Evolutionary conservation across 2,113 vertebrate species (phyloP).

Genomic region (Pelecanus crispus): DNA sequence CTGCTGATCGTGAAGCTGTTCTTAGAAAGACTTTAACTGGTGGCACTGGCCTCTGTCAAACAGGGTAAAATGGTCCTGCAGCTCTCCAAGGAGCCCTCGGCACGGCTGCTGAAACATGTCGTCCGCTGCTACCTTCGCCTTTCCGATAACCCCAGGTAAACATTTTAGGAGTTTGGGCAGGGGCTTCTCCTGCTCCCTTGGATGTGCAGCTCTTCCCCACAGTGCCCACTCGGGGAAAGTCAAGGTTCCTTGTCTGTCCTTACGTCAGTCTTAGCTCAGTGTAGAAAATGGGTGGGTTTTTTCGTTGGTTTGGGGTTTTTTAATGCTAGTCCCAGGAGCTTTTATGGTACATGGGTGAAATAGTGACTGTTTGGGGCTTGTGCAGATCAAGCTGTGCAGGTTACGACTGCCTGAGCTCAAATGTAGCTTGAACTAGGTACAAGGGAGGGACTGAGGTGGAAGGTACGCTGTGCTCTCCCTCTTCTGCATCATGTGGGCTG

Average conservation of each 20-base stretch:
- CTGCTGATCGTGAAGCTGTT: background rate
- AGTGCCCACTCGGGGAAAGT: background rate
- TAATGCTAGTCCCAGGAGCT: background rate
- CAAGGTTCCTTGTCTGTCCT: background rate
- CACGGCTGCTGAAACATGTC: slow-evolving; percentile 92
- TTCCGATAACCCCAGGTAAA: slow-evolving; percentile 96
- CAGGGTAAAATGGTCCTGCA: slow-evolving; percentile 99
- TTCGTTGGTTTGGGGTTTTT: background rate
- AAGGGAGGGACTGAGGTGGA: background rate
- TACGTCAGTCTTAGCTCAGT: background rate
- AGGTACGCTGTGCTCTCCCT: background rate
- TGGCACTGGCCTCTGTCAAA: slow-evolving; percentile 14
- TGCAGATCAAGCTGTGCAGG: background rate
- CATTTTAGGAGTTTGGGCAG: slow-evolving; percentile 60
- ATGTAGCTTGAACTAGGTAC: background rate
- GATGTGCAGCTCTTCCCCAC: background rate
- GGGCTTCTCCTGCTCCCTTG: background rate
- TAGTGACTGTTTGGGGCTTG: background rate
- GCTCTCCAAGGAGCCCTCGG: slow-evolving; percentile 95
- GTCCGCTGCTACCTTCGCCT: slow-evolving; percentile 98
- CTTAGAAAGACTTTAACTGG: background rate
- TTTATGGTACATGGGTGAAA: background rate
- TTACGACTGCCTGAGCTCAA: background rate
- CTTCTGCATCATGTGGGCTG: background rate
- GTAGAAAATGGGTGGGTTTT: background rate